Evolutionary conservation across 2,797 vertebrate species (phyloP).

Genomic region (Anisognathus igniventris): DNA sequence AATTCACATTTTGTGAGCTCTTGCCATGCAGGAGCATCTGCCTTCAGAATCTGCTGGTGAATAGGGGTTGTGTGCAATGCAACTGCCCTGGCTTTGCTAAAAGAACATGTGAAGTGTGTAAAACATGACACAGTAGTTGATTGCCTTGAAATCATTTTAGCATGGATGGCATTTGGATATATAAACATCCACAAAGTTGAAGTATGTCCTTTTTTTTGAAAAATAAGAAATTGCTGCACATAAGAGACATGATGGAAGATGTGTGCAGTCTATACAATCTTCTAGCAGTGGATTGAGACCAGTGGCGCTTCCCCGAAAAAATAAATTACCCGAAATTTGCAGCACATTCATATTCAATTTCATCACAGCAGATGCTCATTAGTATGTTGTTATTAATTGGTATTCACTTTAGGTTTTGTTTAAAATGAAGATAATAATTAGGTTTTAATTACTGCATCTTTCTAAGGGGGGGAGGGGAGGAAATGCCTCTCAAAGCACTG

Average conservation of each 20-base stretch:
- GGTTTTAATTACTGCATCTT: slow-evolving; percentile 85
- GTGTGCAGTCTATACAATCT: slow-evolving; percentile 71
- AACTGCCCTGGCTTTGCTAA: neutral
- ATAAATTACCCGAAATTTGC: slow-evolving; percentile 84
- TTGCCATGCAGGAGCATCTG: neutral
- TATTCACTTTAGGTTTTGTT: slow-evolving; percentile 88
- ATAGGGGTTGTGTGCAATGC: neutral
- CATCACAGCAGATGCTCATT: slow-evolving; percentile 87
- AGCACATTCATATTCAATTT: slow-evolving; percentile 86
- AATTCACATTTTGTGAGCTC: neutral
- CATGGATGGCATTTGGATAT: neutral
- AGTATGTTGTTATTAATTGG: slow-evolving; percentile 87
- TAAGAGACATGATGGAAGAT: slow-evolving; percentile 67
- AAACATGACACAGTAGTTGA: neutral
- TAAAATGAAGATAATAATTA: slow-evolving; percentile 88
- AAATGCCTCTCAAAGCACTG: slow-evolving; percentile 77
- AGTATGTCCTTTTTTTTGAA: slow-evolving; percentile 33
- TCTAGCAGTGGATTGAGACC: slow-evolving; percentile 75
- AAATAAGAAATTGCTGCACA: slow-evolving; percentile 57
- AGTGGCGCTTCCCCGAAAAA: slow-evolving; percentile 79
- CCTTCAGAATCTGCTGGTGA: neutral
- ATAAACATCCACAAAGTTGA: slow-evolving; percentile 38
- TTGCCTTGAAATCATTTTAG: neutral
- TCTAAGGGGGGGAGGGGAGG: slow-evolving; percentile 70
- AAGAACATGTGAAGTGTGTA: neutral